phyloP scores from a whole-genome alignment of 2,888 invertebrate genomes.

The Onthophagus sagittarius region DNA sequence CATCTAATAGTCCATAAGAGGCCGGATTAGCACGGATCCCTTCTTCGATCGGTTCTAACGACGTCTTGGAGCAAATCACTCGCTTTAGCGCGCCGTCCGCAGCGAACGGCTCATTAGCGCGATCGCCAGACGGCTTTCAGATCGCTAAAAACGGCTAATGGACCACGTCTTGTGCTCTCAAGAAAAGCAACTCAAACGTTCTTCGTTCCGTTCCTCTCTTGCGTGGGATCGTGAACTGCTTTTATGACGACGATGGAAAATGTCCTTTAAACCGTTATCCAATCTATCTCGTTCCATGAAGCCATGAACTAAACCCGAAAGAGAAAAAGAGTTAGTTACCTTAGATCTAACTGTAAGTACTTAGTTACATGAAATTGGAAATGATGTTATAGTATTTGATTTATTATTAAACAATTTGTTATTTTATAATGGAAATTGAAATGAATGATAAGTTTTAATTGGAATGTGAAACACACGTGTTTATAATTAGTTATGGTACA shows the following conservation, averaged over 20 bases:
- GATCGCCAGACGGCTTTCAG: neutral
- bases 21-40: neutral
- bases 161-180: neutral
- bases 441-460: neutral
- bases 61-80: neutral
- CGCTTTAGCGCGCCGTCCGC: neutral
- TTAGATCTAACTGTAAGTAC: neutral
- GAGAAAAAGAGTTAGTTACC: neutral
- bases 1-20: neutral
- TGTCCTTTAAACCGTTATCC: neutral
- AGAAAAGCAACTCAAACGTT: neutral
- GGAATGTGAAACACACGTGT: neutral
- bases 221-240: neutral
- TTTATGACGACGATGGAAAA: neutral
- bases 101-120: neutral
- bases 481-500: neutral
- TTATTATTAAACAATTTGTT: neutral
- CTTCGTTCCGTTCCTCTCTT: neutral
- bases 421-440: neutral
- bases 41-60: neutral
- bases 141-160: neutral
- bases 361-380: neutral
- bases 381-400: neutral
- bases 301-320: neutral
- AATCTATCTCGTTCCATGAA: neutral